phyloP scores from a whole-genome alignment of 2,888 invertebrate genomes.

The Drosophila colorata region DNA sequence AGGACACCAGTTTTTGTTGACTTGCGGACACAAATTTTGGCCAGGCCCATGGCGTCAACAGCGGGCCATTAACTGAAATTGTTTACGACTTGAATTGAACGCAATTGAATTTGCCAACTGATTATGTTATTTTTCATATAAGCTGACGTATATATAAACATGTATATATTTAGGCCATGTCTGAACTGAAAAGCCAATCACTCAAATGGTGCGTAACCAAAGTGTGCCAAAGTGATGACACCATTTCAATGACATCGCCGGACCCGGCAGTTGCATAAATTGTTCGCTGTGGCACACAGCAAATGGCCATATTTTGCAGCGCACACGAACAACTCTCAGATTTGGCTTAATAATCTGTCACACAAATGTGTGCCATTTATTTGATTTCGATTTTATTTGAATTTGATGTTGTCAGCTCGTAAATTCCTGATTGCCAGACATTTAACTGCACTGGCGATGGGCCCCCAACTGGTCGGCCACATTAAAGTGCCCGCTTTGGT shows the following conservation, averaged over 20 bases:
- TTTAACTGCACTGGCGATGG: conserved; percentile 14
- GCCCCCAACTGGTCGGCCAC: neutral
- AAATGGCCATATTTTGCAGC: conserved; percentile 72
- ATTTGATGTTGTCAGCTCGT: conserved; percentile 62
- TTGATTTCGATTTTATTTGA: conserved; percentile 61
- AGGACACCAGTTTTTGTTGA: conserved; percentile 55
- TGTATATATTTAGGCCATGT: conserved; percentile 3
- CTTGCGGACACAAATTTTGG: conserved; percentile 47
- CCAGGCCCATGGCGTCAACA: conserved; percentile 53
- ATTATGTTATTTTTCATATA: conserved; percentile 43
- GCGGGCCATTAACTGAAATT: conserved; percentile 55
- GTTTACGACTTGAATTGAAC: conserved; percentile 65
- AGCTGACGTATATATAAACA: neutral
- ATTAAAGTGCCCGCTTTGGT: conserved; percentile 29
- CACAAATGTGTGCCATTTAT: conserved; percentile 61
- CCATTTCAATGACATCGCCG: conserved; percentile 48
- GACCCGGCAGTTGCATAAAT: conserved; percentile 63
- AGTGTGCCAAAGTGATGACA: conserved; percentile 62
- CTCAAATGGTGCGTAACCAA: conserved; percentile 56
- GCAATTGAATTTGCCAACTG: conserved; percentile 56
- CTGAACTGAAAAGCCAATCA: conserved; percentile 66
- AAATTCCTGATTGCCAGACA: conserved; percentile 53
- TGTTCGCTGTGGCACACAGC: conserved; percentile 31
- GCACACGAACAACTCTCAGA: conserved; percentile 31
- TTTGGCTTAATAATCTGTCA: conserved; percentile 54